Conservation (phyloP, 2,888 invertebrate species). For the Drosophila merina region DNA sequence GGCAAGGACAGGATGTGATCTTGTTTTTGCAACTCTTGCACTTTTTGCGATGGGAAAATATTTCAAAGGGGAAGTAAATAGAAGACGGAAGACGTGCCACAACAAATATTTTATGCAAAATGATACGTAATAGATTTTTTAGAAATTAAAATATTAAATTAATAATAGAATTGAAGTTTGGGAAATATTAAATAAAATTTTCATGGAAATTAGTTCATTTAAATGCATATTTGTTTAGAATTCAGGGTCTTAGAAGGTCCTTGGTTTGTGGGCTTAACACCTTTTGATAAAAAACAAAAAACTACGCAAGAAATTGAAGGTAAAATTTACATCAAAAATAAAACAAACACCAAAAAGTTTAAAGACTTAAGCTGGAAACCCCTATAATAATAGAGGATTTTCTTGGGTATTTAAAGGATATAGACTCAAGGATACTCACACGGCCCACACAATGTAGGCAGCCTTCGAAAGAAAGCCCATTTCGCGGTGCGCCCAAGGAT, state of each 20-base stretch:
- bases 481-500: conserved; percentile 44
- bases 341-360: background rate
- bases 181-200: no score
- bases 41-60: conserved; percentile 1
- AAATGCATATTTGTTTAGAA: background rate
- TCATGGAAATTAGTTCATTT: no score
- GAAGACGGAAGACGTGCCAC: conserved; percentile 4
- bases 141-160: no score
- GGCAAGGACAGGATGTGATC: conserved; percentile 46
- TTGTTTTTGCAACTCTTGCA: conserved; percentile 31
- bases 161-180: no score
- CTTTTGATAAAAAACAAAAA: background rate
- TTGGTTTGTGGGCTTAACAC: background rate
- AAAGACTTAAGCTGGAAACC: background rate
- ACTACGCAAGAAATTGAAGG: background rate
- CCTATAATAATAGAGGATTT: background rate
- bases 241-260: background rate
- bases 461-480: conserved; percentile 92
- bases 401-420: background rate
- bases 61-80: conserved; percentile 13
- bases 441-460: conserved; percentile 91
- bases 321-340: background rate
- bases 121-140: background rate
- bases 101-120: background rate
- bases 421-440: conserved; percentile 87